Percentiles rank a stretch among this genome's conserved stretches.
phyloP scores from a whole-genome alignment of 2,888 invertebrate species.

The Drosophila ustulata region DNA sequence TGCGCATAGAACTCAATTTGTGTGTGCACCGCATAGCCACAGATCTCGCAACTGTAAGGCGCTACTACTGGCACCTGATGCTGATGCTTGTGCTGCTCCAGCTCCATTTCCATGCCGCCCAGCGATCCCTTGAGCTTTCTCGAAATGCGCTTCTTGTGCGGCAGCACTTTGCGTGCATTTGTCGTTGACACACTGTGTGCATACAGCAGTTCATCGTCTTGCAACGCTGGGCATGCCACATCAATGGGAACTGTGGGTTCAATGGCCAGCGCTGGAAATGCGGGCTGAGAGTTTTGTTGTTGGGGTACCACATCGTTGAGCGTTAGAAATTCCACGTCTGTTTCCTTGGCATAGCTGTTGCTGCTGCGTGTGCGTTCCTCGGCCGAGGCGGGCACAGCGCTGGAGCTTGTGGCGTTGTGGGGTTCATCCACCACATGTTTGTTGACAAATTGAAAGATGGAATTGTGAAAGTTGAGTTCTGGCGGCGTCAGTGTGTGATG shows the following conservation, averaged over 20 bases:
- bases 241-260: slow-evolving; percentile 76
- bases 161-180: slow-evolving; percentile 88
- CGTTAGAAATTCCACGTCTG: slow-evolving; percentile 58
- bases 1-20: slow-evolving; percentile 95
- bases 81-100: slow-evolving; percentile 58
- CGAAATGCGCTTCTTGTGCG: slow-evolving; percentile 94
- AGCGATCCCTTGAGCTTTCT: slow-evolving; percentile 88
- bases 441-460: slow-evolving; percentile 80
- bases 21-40: slow-evolving; percentile 90
- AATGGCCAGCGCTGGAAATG: slow-evolving; percentile 63
- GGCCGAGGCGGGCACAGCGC: slow-evolving; percentile 26
- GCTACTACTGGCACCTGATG: slow-evolving; percentile 30
- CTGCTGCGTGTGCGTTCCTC: slow-evolving; percentile 25
- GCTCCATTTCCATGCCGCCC: slow-evolving; percentile 50
- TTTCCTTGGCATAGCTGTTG: slow-evolving; percentile 34
- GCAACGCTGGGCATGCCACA: slow-evolving; percentile 47
- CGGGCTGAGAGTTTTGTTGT: slow-evolving; percentile 50
- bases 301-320: slow-evolving; percentile 46
- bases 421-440: slow-evolving; percentile 57
- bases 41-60: slow-evolving; percentile 89
- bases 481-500: slow-evolving; percentile 70
- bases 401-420: neutral
- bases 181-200: slow-evolving; percentile 49
- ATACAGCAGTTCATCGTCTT: slow-evolving; percentile 66
- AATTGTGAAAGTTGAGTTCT: slow-evolving; percentile 79